Evolutionary conservation across 2,113 vertebrate species (phyloP), one percentile per base, ranked within the genome.

Genomic region (Poeciliopsis retropinna): DNA sequence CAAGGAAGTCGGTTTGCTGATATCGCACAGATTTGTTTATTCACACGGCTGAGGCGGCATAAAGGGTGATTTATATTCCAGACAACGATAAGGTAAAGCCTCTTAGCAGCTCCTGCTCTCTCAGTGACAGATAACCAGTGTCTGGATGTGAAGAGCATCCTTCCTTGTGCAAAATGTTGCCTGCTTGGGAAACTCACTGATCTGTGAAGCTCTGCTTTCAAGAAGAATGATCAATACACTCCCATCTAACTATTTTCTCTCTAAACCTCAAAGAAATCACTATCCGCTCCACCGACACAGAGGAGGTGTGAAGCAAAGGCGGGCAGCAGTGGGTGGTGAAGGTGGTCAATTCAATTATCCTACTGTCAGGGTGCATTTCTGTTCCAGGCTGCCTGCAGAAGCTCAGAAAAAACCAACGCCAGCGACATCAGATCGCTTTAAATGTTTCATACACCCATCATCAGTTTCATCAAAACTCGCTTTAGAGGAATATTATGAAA

Each of bases 261-360:
- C 68, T 51, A 72, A 88, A 84, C 79, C 84, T 85, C 73, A 84
- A 85, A 91, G 80, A 86, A 89, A 91, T 85, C 87, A 60, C 85
- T 84, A 85, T 77, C 87, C 28, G 22, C 69, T 60, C 70, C 78
- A 30, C 69, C 25, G 65, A 54, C 85, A 82, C 76, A 63, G 73
- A 81, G 77, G 77, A 83, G 87, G 82, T 84, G 85, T 81, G 82
- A 79, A 82, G 83, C 62, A 15, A 68, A 82, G 83, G 82, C 61
- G 70, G 81, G 70, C 32, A 70, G 76, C 67, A 15, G 85, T 88
- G 86, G 89, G 87, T 70, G 79, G 79, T 64, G 79, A 72, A 84
- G 71, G 57, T 83, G 90, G 86, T 88, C 89, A 87, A 88, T 91
- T 91, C 86, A 91, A 92, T 91, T 92, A 86, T 88, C 81, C 75